Evolutionary conservation across 2,797 vertebrate genomes (phyloP), one percentile per base, ranked within the genome.

Genomic region (Eupleurogrammus muticus): DNA sequence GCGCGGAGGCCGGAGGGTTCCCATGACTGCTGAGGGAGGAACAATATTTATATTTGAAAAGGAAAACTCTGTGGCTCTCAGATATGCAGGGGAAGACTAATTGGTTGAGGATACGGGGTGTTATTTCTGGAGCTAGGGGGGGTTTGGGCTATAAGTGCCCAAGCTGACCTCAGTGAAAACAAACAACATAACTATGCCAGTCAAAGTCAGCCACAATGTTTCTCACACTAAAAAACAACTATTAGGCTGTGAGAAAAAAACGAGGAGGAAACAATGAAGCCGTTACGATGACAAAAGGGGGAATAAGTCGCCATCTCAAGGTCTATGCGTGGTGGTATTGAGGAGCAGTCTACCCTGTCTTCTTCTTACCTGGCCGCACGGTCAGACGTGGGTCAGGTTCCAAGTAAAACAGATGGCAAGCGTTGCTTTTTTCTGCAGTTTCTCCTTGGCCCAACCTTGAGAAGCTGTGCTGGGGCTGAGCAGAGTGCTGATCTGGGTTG

Each of bases 11-110:
- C 85, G 77, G 66, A 73, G 53, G 47, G 79, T 93, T 93, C 90
- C 89, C 92, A 93, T 82, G 85, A 74, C 80, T 28, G 20, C 67
- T 65, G 58, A 79, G 64, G 66, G 64, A 74, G 77, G 62, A 88
- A 88, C 76, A 93, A 93, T 91, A 92, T 92, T 91, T 92, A 75
- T 86, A 79, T 83, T 86, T 73, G 67, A 83, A 88, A n/a, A 85
- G 72, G 70, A 82, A 86, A 85, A 80, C 62, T 68, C 50, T 5
- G 61, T 64, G 61, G 59, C 62, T 78, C 79, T 87, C 80, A 84
- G 76, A 86, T 80, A 76, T 57, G 73, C 62, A 19, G 68, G 65
- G 59, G 62, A 71, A 81, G 83, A 88, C 74, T 89, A 84, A 87
- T 87, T 83, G 42, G 42, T 55, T 44, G 62, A 88, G 75, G 76